These are phyloP conservation scores for Euleptes europaea DNA, from an alignment of 2,113 vertebrate genomes.

Conservation along the genomic window DNA sequence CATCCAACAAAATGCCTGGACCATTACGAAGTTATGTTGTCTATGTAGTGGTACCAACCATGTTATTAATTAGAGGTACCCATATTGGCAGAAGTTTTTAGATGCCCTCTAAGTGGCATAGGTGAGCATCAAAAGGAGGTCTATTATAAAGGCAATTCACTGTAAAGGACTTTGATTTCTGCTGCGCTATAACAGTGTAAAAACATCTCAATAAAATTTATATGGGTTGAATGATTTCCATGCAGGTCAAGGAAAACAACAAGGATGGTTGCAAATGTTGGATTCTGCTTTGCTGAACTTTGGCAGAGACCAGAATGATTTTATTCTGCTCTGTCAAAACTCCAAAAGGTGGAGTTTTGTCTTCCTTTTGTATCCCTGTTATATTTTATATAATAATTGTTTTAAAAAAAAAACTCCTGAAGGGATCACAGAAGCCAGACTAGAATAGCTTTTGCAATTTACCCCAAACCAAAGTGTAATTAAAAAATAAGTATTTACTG, in stretches of 20 bases:
- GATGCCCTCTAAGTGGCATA: background rate
- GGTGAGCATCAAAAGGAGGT: background rate
- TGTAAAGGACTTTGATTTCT: background rate
- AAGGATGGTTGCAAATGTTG: no score
- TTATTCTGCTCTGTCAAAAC: no score
- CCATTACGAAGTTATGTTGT: background rate
- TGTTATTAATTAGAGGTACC: background rate
- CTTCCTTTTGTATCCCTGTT: no score
- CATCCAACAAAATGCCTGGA: background rate
- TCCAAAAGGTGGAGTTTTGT: no score
- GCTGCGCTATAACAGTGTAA: background rate
- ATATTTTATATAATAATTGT: no score
- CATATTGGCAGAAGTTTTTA: background rate
- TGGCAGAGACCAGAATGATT: no score
- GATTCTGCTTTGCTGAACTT: no score
- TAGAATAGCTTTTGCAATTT: no score
- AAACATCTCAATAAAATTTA: background rate
- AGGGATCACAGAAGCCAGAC: no score
- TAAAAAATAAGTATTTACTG: no score
- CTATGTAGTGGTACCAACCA: background rate
- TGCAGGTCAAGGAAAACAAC: background rate
- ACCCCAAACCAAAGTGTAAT: no score
- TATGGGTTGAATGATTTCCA: background rate
- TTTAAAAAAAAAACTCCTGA: no score
- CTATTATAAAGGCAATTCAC: background rate